These are phyloP conservation scores for Stegophylla sp. DNA, from an alignment of 2,888 invertebrate genomes.

Conservation along the genomic window DNA sequence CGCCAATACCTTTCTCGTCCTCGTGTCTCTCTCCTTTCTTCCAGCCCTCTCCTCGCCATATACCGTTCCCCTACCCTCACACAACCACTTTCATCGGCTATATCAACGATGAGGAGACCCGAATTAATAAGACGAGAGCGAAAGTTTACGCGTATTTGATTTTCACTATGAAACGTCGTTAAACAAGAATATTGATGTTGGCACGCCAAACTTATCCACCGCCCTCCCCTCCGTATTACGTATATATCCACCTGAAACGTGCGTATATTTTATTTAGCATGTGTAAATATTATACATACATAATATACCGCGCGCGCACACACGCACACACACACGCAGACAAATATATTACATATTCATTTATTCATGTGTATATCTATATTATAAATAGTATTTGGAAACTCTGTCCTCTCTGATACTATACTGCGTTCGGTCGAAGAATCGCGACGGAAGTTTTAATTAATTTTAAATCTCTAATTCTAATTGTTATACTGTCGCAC, in stretches of 20 bases:
- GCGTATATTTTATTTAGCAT: neutral
- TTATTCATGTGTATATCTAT: too few relatives aligned
- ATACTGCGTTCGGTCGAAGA: neutral
- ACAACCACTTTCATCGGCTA: too few relatives aligned
- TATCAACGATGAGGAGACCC: neutral
- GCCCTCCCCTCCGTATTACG: neutral
- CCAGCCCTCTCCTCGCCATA: neutral
- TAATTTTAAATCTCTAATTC: neutral
- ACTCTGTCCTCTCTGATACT: neutral
- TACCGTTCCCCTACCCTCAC: neutral
- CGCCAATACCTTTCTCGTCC: too few relatives aligned
- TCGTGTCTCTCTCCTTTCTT: neutral
- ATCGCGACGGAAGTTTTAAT: neutral
- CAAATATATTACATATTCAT: neutral
- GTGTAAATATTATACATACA: neutral
- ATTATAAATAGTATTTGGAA: too few relatives aligned
- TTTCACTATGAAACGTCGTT: conserved; percentile 18
- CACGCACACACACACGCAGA: neutral
- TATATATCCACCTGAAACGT: neutral
- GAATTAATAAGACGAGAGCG: conserved; percentile 10
- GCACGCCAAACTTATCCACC: neutral
- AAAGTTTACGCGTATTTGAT: conserved; percentile 29
- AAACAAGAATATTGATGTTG: conserved; percentile 26
- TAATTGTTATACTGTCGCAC: too few relatives aligned
- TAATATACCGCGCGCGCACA: neutral